Evolutionary conservation across 2,888 invertebrate species (phyloP).

Genomic region (Monopis laevigella): DNA sequence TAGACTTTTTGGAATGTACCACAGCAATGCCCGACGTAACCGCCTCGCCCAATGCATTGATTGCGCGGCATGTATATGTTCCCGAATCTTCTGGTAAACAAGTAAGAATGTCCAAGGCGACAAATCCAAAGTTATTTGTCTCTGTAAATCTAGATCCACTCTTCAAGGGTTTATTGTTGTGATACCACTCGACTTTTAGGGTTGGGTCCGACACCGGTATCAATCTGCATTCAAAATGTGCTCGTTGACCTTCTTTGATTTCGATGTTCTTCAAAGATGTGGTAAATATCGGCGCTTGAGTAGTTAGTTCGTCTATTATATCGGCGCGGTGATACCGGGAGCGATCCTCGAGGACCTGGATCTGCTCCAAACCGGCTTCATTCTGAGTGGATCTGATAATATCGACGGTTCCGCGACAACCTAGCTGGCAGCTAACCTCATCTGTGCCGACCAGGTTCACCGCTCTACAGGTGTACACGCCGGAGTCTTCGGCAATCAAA

Average conservation of each 20-base stretch:
- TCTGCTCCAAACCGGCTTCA: conserved; percentile 87
- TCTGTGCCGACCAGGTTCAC: conserved; percentile 90
- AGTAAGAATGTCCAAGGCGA: conserved; percentile 95
- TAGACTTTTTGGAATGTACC: conserved; percentile 86
- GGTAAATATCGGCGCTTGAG: conserved; percentile 93
- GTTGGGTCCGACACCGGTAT: conserved; percentile 94
- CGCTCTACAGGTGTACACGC: conserved; percentile 92
- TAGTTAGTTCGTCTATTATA: conserved; percentile 82
- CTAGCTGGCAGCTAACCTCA: conserved; percentile 79
- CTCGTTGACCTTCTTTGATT: conserved; percentile 93
- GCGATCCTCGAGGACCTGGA: conserved; percentile 88
- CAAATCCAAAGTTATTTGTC: conserved; percentile 97
- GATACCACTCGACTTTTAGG: conserved; percentile 96
- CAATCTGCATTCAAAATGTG: conserved; percentile 93
- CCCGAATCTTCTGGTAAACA: conserved; percentile 97
- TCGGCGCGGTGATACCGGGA: conserved; percentile 80
- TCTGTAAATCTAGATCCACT: conserved; percentile 95
- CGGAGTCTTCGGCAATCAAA: conserved; percentile 95
- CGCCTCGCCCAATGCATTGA: conserved; percentile 91
- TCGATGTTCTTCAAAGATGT: conserved; percentile 91
- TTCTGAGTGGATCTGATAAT: conserved; percentile 88
- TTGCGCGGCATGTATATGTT: conserved; percentile 92
- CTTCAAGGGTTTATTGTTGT: conserved; percentile 88
- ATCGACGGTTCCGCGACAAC: conserved; percentile 80
- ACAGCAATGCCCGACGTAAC: conserved; percentile 89